Conservation (phyloP, 2,113 vertebrate species). For the Anser cygnoides region DNA sequence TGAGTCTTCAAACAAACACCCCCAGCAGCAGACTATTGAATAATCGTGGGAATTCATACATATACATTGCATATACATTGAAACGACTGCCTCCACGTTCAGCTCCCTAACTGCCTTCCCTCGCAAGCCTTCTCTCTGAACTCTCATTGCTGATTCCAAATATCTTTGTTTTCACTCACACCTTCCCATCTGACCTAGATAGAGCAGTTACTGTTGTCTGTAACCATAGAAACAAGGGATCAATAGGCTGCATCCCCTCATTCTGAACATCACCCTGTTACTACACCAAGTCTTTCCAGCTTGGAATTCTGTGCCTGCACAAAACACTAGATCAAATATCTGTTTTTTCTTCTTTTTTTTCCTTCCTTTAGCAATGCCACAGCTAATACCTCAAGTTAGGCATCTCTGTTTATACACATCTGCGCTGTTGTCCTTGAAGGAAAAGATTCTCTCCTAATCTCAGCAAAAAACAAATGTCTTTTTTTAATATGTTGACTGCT, state of each 20-base stretch:
- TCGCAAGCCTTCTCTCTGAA: neutral
- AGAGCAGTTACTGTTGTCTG: neutral
- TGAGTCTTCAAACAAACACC: neutral
- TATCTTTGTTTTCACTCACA: slow-evolving; percentile 29
- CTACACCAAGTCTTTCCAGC: neutral
- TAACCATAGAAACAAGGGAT: slow-evolving; percentile 60
- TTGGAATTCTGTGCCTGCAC: neutral
- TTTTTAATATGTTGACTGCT: neutral
- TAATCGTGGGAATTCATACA: neutral
- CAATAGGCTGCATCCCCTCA: slow-evolving; percentile 4
- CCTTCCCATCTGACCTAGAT: slow-evolving; percentile 52
- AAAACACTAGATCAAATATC: accelerated
- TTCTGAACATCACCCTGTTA: neutral
- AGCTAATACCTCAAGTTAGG: accelerated
- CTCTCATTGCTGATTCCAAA: neutral
- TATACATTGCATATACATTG: accelerated
- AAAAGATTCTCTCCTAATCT: neutral
- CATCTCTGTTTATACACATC: neutral
- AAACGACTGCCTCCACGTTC: neutral
- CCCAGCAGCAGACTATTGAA: no score
- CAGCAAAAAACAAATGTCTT: neutral
- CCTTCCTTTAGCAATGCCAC: neutral
- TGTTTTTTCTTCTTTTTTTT: neutral
- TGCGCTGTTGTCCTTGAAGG: accelerated
- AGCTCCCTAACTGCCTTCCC: neutral